phyloP scores from a whole-genome alignment of 2,113 vertebrate species.

The Panurus biarmicus region DNA sequence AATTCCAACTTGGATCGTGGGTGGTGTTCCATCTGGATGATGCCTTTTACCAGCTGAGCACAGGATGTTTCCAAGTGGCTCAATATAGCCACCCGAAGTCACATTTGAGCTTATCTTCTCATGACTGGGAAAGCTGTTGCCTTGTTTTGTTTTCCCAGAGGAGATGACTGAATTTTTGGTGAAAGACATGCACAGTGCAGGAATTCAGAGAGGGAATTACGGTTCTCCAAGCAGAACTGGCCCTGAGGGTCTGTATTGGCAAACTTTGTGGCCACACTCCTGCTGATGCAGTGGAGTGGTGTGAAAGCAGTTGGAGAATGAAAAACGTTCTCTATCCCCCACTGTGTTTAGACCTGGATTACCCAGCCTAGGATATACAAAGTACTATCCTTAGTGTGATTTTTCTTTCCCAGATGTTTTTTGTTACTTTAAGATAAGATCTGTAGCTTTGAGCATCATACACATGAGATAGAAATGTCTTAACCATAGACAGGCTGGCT shows the following conservation, averaged over 20 bases:
- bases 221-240: neutral
- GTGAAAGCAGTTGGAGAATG: neutral
- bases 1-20: neutral
- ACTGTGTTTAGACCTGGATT: neutral
- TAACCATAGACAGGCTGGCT: neutral
- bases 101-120: neutral
- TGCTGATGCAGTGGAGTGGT: neutral
- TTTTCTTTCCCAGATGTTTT: neutral
- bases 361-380: neutral
- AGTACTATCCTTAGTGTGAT: too few species aligned
- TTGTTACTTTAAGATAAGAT: neutral
- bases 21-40: neutral
- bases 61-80: neutral
- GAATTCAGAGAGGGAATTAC: neutral
- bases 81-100: neutral
- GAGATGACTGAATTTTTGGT: neutral
- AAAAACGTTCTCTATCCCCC: neutral
- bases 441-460: neutral
- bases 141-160: neutral
- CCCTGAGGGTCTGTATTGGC: neutral
- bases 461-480: neutral
- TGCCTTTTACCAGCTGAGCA: neutral
- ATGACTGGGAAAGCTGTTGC: neutral
- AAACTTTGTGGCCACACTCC: neutral
- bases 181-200: neutral